Base-by-base conservation (phyloP, 2,888 invertebrate genomes). In the Podabrus alpinus region DNA sequence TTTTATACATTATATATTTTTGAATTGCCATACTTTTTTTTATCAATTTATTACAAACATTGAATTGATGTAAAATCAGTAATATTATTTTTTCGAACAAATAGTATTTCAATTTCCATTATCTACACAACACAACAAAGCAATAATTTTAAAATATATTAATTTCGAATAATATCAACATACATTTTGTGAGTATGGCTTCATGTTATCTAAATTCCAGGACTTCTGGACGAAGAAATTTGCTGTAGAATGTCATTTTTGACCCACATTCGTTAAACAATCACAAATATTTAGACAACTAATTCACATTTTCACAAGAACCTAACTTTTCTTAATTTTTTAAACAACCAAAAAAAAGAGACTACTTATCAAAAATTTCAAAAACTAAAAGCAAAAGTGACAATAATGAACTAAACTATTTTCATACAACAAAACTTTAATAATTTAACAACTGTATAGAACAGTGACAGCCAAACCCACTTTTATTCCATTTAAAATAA, bases 121-220 rank as follows among this genome's bases (percentile, higher is more conserved):
- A 45, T 45, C 45, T 45, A 45, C 45, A 13, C 45, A 45, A n/a
- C 45, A 45, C 45, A 45, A 45, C 45, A 45, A 45, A 45, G 45
- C n/a, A 45, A 45, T 45, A 45, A 45, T 45, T 45, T n/a, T n/a
- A 45, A 45, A 45, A 45, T 45, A 45, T 45, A 45, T 45, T n/a
- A n/a, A n/a, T n/a, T 45, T 45, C 45, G 45, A 72, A n/a, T 61
- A 72, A 29, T 24, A 69, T 19, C 21, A 74, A 71, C 74, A 17
- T 76, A 76, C 76, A 45, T 76, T 76, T 71, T 76, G 76, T 76
- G 76, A 73, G 66, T 76, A 72, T 66, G 67, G 66, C 68, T 70
- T 71, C 76, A 76, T 76, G 70, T 76, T 73, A 76, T 68, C 71
- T 76, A 73, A 61, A 69, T 64, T 66, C 66, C 71, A 73, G 64